Conservation (phyloP, 2,888 invertebrate genomes). For the Sympetrum striolatum region DNA sequence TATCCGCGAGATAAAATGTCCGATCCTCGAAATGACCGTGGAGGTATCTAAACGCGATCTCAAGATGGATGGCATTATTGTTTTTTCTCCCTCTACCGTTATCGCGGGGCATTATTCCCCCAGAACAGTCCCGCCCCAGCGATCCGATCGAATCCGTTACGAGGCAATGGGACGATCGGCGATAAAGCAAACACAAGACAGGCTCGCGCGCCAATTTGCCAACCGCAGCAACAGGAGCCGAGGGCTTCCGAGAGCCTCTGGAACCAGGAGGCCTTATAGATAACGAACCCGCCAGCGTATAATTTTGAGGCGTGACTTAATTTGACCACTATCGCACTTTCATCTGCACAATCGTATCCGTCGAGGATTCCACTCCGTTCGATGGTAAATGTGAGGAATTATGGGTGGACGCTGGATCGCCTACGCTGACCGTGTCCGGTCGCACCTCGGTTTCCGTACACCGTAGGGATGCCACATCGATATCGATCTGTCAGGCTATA, state of each 20-base stretch:
- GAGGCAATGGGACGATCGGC: not conserved
- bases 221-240: not conserved
- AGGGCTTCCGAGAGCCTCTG: not conserved
- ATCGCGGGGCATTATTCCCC: not conserved
- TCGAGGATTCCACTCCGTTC: not conserved
- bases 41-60: not conserved
- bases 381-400: not conserved
- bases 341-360: not conserved
- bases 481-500: too few species aligned
- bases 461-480: too few species aligned
- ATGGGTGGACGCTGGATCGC: not conserved
- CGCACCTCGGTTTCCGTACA: not conserved
- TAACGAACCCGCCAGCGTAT: not conserved
- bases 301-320: slow-evolving; percentile 19
- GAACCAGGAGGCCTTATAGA: not conserved
- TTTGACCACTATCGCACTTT: not conserved
- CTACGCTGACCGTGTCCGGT: not conserved
- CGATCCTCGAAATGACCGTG: not conserved
- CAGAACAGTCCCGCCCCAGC: not conserved
- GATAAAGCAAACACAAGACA: not conserved
- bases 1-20: not conserved
- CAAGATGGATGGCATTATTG: not conserved
- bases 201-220: not conserved
- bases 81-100: not conserved
- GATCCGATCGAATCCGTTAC: not conserved